Evolutionary conservation across 2,797 vertebrate genomes (phyloP).

Genomic region (Tapirus indicus): DNA sequence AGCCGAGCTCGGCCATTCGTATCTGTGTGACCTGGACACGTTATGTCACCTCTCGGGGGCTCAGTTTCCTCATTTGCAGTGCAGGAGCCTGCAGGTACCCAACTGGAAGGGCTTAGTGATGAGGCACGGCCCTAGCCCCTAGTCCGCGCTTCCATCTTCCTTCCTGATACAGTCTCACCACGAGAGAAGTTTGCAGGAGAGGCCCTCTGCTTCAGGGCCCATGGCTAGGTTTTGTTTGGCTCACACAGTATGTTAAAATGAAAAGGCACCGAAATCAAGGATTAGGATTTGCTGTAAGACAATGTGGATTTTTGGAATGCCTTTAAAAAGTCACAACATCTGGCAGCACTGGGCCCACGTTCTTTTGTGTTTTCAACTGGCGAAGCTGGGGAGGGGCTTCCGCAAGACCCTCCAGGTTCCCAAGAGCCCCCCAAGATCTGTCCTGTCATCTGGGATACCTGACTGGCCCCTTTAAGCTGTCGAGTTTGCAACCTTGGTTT

Average conservation of each 20-base stretch:
- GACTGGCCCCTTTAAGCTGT: not conserved
- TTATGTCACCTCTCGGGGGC: not conserved
- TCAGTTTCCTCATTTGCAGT: not conserved
- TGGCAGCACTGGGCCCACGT: not conserved
- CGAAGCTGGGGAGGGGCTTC: not conserved
- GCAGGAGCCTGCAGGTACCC: not conserved
- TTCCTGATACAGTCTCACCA: not conserved
- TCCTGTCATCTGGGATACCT: not conserved
- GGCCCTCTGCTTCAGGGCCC: rapidly evolving
- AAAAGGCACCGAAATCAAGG: not conserved
- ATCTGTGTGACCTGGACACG: not conserved
- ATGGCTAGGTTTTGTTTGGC: not conserved
- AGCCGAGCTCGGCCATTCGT: not conserved
- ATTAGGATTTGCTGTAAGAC: not conserved
- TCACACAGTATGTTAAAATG: not conserved
- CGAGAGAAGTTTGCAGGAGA: not conserved
- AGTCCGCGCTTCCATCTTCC: rapidly evolving
- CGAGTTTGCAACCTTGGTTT: not conserved
- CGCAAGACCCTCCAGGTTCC: not conserved
- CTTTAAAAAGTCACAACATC: not conserved
- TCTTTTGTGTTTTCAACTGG: not conserved
- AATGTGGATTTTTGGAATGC: not conserved
- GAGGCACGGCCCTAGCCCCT: rapidly evolving
- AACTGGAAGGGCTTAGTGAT: not conserved
- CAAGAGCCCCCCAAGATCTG: not conserved